phyloP scores from a whole-genome alignment of 2,888 invertebrate genomes.

The Zaprionus bogoriensis region DNA sequence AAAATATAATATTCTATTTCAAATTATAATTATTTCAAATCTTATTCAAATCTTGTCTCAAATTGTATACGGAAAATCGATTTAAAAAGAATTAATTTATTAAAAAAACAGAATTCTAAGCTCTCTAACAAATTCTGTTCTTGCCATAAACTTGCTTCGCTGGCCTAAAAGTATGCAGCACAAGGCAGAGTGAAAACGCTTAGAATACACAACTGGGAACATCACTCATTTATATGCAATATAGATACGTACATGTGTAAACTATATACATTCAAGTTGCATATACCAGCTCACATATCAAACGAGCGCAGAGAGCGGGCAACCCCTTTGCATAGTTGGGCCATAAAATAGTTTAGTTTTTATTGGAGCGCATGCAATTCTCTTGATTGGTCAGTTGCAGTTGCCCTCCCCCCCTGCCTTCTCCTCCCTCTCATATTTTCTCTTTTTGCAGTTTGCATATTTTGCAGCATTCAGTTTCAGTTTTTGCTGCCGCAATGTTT shows the following conservation, averaged over 20 bases:
- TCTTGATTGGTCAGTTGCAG: conserved; percentile 25
- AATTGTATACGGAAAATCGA: no score
- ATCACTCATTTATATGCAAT: neutral
- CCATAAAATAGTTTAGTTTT: conserved; percentile 8
- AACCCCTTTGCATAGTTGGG: neutral
- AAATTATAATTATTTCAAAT: no score
- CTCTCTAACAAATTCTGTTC: no score
- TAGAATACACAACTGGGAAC: neutral
- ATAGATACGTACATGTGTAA: no score
- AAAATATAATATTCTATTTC: no score
- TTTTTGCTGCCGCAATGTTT: conserved; percentile 11
- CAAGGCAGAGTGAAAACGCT: neutral
- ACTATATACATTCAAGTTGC: neutral
- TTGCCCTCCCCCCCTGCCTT: neutral
- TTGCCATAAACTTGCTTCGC: neutral
- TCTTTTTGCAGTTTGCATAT: conserved; percentile 28
- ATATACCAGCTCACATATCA: no score
- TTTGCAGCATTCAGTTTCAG: conserved; percentile 24
- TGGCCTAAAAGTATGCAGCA: neutral
- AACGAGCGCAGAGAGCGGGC: neutral
- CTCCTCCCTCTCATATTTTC: neutral
- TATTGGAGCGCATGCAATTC: conserved; percentile 1
- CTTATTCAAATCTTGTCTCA: no score
- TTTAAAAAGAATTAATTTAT: no score
- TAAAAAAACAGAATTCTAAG: no score